A percentile compares a stretch with the other conserved stretches of the same genome.
These are phyloP conservation scores for Perognathus longimembris DNA, from an alignment of 2,113 vertebrate species.

Conservation along the genomic window DNA sequence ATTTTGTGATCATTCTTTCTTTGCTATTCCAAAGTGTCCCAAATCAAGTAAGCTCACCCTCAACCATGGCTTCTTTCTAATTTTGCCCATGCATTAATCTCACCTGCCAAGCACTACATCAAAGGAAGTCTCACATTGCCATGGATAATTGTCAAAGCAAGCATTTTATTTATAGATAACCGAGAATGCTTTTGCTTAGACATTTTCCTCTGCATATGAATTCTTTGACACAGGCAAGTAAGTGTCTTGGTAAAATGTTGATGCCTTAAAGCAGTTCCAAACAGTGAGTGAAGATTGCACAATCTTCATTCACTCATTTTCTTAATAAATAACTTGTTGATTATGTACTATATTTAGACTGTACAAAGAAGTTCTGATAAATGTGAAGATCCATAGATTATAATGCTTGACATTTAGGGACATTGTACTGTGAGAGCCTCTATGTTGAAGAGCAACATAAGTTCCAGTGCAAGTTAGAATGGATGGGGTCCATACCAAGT, in stretches of 20 bases:
- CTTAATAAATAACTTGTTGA: not conserved
- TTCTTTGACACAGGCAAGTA: not conserved
- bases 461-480: too few relatives aligned
- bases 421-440: not conserved
- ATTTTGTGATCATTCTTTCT: not conserved
- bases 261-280: not conserved
- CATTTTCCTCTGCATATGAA: not conserved
- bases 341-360: not conserved
- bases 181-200: not conserved
- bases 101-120: constrained; percentile 19
- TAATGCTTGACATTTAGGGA: not conserved
- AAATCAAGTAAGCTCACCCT: constrained; percentile 30
- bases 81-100: constrained; percentile 38
- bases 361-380: not conserved
- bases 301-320: not conserved
- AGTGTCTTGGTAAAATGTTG: not conserved
- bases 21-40: not conserved
- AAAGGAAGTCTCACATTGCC: constrained; percentile 33
- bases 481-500: not conserved
- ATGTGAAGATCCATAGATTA: not conserved
- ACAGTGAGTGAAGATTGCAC: constrained; percentile 9
- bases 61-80: constrained; percentile 6
- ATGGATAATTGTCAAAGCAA: constrained; percentile 26
- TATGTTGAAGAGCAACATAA: not conserved
- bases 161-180: constrained; percentile 60